Evolutionary conservation across 2,888 invertebrate genomes (phyloP), one percentile per base, ranked within the genome.

Genomic region (Muscina levida): DNA sequence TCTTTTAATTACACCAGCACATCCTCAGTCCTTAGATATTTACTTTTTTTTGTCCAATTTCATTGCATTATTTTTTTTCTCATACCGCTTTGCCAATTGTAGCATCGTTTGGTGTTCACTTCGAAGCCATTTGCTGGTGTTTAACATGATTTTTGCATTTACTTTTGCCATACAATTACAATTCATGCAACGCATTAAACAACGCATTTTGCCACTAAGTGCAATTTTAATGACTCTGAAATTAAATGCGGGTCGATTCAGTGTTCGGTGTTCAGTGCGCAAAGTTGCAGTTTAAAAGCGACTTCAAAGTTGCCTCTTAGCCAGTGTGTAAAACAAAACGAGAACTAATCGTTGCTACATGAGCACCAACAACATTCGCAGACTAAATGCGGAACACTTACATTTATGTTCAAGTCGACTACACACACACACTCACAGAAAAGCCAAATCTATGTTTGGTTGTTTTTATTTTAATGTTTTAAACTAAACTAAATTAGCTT

Each of bases 71-170:
- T n/a, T n/a, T n/a, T n/a, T n/a, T n/a, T n/a, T n/a, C n/a, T n/a
- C n/a, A n/a, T n/a, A n/a, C n/a, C n/a, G n/a, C n/a, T n/a, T n/a
- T n/a, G n/a, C n/a, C n/a, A n/a, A n/a, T n/a, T n/a, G n/a, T n/a
- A n/a, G 46, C 39, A 83, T 83, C 19, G 10, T 26, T 31, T 31
- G 51, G 0, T 51, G 37, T 59, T 39, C 48, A 19, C 56, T 82
- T 31, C 31, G 31, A 83, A 82, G 74, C 79, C 83, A 84, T 83
- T 31, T 48, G 44, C 59, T 68, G 67, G 65, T 77, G 71, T 68
- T 74, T 46, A 85, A 87, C 87, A 87, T 85, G 87, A 84, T 82
- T 87, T 87, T 87, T 86, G 87, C 87, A 87, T 87, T 87, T 87
- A 84, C 82, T 85, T 76, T 68, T 56, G 57, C 66, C 57, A 48